Base-by-base conservation (phyloP, 2,888 invertebrate species). In the Lithodes maja region DNA sequence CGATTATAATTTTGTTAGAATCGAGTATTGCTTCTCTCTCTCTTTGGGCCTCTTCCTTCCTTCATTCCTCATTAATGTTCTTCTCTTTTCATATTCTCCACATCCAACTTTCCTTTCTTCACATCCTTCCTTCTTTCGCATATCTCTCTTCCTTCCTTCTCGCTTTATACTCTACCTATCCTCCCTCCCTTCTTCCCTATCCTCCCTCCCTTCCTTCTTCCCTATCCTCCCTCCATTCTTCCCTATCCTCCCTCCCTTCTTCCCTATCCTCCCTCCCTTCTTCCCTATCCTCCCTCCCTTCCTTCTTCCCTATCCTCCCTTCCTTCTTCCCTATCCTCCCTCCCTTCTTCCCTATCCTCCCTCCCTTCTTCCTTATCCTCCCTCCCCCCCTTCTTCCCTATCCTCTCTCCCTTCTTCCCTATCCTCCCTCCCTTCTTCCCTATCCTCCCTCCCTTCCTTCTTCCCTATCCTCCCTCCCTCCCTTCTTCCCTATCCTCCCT, bases 401-500 rank as follows among this genome's bases (percentile, higher is more conserved):
- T 33, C 54, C 54, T 52, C 52, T 55, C 50, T 50, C 50, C 77
- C 50, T 50, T 77, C 77, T 77, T 50, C 50, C 77, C 50, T 50
- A 54, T 55, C 54, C 55, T 15, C 17, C 9, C 68, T 61, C 3
- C 68, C 17, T 55, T 12, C 17, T 49, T 81, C 55, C 68, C 61
- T 81, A 15, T 61, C 33, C 61, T 17, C 53, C 81, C n/a, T 49
- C 49, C 54, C 17, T 61, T 81, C 54, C 9, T n/a, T 55, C 54
- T 55, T 7, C 5, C 81, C 17, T 17, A 12, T 2, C 17, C 7
- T 55, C 81, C 9, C 61, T 17, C 61, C 53, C 55, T 50, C 52
- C 71, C 9, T 71, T 74, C 74, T 74, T n/a, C 5, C 83, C 33
- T 71, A 50, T n/a, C 49, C 68, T 71, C 3, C n/a, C 83, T 69